Conservation (phyloP, 1,140 invertebrate species). For the Diabrotica undecimpunctata region DNA sequence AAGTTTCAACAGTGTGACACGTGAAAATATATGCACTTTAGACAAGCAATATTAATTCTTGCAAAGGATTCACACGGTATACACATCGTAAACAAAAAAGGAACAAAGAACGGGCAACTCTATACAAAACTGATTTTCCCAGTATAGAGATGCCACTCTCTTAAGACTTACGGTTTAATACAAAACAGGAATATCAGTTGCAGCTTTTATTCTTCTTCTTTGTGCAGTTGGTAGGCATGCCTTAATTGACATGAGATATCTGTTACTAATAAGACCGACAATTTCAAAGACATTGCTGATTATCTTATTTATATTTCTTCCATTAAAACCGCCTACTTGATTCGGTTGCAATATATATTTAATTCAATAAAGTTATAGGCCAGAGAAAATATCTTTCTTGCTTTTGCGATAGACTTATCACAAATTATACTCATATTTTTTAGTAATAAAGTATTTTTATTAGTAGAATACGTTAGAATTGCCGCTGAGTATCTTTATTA, state of each 20-base stretch:
- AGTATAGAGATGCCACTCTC: conserved; percentile 22
- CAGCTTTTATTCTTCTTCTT: conserved; percentile 51
- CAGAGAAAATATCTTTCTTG: neutral
- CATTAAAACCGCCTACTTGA: conserved; percentile 24
- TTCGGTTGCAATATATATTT: neutral
- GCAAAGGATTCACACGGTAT: too few relatives aligned
- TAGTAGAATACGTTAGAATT: too few relatives aligned
- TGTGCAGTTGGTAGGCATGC: conserved; percentile 23
- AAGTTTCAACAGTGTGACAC: too few relatives aligned
- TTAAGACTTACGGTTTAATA: conserved; percentile 24
- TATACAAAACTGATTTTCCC: conserved; percentile 20
- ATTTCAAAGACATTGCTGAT: conserved; percentile 25
- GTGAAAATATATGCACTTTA: too few relatives aligned
- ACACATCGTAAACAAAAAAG: too few relatives aligned
- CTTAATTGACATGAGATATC: conserved; percentile 33
- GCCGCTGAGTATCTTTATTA: too few relatives aligned
- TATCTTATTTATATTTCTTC: conserved; percentile 28
- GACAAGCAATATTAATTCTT: too few relatives aligned
- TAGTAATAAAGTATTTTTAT: too few relatives aligned
- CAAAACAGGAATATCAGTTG: conserved; percentile 24
- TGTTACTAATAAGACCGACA: conserved; percentile 30
- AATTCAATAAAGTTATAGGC: neutral
- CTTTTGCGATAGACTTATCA: neutral
- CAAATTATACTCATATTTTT: too few relatives aligned
- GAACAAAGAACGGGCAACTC: neutral